Base-by-base conservation (phyloP, 2,797 vertebrate species). In the Darevskia nairensis region DNA sequence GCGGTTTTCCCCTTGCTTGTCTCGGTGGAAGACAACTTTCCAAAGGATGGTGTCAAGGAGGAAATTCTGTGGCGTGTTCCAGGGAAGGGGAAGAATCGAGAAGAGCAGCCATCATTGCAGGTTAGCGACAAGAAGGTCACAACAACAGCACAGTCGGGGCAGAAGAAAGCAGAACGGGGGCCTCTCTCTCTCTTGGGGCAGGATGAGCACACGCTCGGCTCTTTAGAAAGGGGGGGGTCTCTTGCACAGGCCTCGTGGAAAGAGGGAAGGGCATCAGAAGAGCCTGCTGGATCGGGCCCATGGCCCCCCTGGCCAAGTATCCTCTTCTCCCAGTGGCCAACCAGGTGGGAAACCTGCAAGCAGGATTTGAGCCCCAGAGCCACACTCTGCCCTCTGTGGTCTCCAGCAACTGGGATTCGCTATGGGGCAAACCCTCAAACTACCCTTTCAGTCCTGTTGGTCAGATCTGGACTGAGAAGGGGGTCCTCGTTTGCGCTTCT, bases 21-120 rank as follows among this genome's bases (percentile, higher is more conserved):
- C 98, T 98, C 98, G 97, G 98, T 96, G 98, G 98, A 99, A 98
- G 98, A 98, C 98, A 98, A 98, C 97, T 97, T 99, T 99, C 98
- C 98, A 98, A 97, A 99, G 98, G 98, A 99, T 91, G 98, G 98
- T 97, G 97, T 99, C 99, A 98, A 99, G 98, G 98, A 99, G 97
- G 98, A 99, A 95, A 97, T 97, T 99, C 99, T 99, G 98, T 96
- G 97, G 97, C 97, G 98, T 94, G 97, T 96, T 92, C 97, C 96
- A 97, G 98, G 96, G 96, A 97, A 97, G 91, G 94, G 96, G 97
- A 97, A 98, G 96, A 98, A 98, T 98, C 97, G 97, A 98, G 96
- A 98, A 97, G 97, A 97, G 97, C 93, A 95, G 91, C 86, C 86
- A 93, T 95, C 93, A 95, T 95, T 96, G 90, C 90, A 92, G 94